phyloP scores from a whole-genome alignment of 2,797 vertebrate genomes.

The Pampus argenteus region DNA sequence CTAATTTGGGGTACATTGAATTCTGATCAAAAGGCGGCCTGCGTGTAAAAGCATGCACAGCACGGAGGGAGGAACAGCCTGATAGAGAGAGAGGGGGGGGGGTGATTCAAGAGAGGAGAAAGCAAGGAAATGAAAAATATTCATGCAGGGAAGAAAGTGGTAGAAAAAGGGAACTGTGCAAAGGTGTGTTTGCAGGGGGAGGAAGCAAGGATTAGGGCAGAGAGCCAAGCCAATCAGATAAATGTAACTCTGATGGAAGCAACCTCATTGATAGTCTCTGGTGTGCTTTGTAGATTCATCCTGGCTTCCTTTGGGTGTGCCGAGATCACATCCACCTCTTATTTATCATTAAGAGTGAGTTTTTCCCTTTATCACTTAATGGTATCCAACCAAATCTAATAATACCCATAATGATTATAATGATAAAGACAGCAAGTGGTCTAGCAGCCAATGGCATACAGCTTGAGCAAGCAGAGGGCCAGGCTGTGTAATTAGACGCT shows the following conservation, averaged over 20 bases:
- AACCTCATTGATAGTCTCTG: constrained; percentile 9
- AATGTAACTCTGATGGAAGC: constrained; percentile 16
- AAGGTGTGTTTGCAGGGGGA: neutral
- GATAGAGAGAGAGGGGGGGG: neutral
- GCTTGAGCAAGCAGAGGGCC: constrained; percentile 21
- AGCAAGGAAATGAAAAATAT: neutral
- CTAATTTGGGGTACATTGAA: constrained; percentile 54
- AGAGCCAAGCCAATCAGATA: constrained; percentile 17
- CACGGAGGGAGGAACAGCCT: neutral
- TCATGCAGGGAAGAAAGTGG: constrained; percentile 14
- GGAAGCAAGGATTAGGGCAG: constrained; percentile 2
- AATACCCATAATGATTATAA: constrained; percentile 36
- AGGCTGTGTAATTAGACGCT: constrained; percentile 52
- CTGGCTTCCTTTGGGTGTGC: constrained; percentile 2
- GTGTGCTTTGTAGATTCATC: neutral
- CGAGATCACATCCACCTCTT: neutral
- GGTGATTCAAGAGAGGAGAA: constrained; percentile 30
- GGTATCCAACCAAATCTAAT: constrained; percentile 31
- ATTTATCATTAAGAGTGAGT: constrained; percentile 10
- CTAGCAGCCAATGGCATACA: constrained; percentile 32
- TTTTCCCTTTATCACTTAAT: constrained; percentile 27
- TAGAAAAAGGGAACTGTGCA: constrained; percentile 9
- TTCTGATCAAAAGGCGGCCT: constrained; percentile 53
- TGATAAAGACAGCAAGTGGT: constrained; percentile 35
- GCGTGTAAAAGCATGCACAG: constrained; percentile 41